phyloP scores from a whole-genome alignment of 2,113 vertebrate species.

The Kryptolebias marmoratus region DNA sequence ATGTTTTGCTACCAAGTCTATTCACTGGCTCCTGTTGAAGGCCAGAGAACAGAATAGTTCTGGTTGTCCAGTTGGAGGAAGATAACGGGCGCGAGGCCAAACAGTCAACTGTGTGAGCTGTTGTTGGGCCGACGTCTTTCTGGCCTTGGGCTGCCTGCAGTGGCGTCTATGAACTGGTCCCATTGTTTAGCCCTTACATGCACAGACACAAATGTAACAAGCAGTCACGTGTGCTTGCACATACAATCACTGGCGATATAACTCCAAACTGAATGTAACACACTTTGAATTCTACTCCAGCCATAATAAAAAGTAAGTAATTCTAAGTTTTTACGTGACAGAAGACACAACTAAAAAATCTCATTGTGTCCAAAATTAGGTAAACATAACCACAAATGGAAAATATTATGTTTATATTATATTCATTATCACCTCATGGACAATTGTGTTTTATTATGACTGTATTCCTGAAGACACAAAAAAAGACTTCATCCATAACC shows the following conservation, averaged over 20 bases:
- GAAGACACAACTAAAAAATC: no score
- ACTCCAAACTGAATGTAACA: no score
- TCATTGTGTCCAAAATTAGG: no score
- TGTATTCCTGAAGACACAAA: no score
- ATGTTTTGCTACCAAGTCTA: constrained; percentile 62
- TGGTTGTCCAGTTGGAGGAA: constrained; percentile 54
- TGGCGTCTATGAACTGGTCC: constrained; percentile 73
- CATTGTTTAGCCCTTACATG: constrained; percentile 72
- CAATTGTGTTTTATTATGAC: no score
- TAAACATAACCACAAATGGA: no score
- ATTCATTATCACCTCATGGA: no score
- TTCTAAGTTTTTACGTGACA: no score
- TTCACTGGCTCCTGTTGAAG: constrained; percentile 66
- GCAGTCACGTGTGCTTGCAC: constrained; percentile 15
- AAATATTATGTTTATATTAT: no score
- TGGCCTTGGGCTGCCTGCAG: constrained; percentile 68
- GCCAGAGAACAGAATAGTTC: constrained; percentile 60
- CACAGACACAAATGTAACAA: constrained; percentile 37
- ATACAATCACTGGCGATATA: constrained; percentile 2
- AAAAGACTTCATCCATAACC: no score
- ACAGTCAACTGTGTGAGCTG: constrained; percentile 69
- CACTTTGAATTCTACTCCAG: no score
- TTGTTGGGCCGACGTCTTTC: constrained; percentile 70
- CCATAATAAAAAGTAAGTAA: no score
- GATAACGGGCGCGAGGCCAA: constrained; percentile 62